Evolutionary conservation across 1,140 invertebrate genomes (phyloP).

Genomic region (Cryptotermes secundus): DNA sequence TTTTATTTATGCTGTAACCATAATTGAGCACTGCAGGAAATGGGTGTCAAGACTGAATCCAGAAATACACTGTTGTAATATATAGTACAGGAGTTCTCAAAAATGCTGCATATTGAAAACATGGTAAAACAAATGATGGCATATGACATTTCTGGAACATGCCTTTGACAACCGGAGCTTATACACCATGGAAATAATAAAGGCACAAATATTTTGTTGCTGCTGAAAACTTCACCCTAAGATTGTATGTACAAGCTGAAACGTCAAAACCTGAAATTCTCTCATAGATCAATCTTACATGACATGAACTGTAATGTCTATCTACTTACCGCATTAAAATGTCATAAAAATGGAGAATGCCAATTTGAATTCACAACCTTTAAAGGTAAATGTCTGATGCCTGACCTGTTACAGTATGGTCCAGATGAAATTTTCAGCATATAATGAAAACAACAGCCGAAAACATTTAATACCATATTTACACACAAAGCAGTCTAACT

Average conservation of each 20-base stretch:
- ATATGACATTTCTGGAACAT: slow-evolving; percentile 31
- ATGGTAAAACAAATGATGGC: slow-evolving; percentile 23
- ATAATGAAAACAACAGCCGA: slow-evolving; percentile 29
- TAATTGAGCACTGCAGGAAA: not conserved
- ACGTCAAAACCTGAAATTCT: not conserved
- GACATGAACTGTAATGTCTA: not conserved
- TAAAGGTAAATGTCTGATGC: not conserved
- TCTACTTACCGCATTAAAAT: slow-evolving; percentile 26
- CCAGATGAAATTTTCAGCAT: slow-evolving; percentile 35
- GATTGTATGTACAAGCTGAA: not conserved
- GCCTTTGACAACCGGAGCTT: slow-evolving; percentile 28
- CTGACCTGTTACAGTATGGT: not conserved
- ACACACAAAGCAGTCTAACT: slow-evolving; percentile 36
- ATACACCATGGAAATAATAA: slow-evolving; percentile 32
- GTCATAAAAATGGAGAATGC: not conserved
- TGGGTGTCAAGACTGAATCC: too few species aligned
- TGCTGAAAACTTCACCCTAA: slow-evolving; percentile 29
- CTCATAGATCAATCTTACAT: not conserved
- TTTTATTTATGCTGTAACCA: too few species aligned
- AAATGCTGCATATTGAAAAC: not conserved
- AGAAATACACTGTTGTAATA: not conserved
- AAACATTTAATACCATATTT: slow-evolving; percentile 33
- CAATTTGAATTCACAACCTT: slow-evolving; percentile 17
- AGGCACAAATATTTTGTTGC: slow-evolving; percentile 26
- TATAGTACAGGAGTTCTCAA: not conserved